These are phyloP conservation scores for Meles meles DNA, from an alignment of 2,113 vertebrate species.

Conservation along the genomic window DNA sequence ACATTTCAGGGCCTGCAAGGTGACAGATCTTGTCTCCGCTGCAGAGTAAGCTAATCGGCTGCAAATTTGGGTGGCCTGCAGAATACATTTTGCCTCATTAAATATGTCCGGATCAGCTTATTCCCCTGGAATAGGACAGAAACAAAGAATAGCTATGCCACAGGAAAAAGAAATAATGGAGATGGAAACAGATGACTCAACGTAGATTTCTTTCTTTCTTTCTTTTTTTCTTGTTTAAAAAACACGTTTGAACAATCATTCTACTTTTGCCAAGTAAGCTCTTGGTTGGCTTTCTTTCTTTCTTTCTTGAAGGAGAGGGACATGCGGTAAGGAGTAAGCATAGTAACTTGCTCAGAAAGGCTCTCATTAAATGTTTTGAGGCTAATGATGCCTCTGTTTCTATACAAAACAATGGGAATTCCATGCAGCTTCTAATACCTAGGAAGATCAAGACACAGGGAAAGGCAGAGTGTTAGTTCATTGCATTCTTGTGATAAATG, in stretches of 20 bases:
- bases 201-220: neutral
- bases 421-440: neutral
- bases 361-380: neutral
- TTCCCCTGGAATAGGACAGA: neutral
- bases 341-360: neutral
- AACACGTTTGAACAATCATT: neutral
- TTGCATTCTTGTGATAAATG: neutral
- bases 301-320: neutral
- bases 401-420: neutral
- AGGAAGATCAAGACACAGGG: neutral
- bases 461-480: neutral
- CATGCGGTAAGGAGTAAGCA: neutral
- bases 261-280: neutral
- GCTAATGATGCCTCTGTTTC: neutral
- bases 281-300: neutral
- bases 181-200: neutral
- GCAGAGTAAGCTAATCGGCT: conserved; percentile 28
- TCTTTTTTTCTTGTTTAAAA: neutral
- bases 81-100: conserved; percentile 43
- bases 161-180: neutral
- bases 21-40: conserved; percentile 43
- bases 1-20: conserved; percentile 20
- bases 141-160: neutral
- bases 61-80: conserved; percentile 53
- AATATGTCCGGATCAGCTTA: neutral